These are phyloP conservation scores for Nebria ingens DNA, from an alignment of 1,140 invertebrate species.

Conservation along the genomic window DNA sequence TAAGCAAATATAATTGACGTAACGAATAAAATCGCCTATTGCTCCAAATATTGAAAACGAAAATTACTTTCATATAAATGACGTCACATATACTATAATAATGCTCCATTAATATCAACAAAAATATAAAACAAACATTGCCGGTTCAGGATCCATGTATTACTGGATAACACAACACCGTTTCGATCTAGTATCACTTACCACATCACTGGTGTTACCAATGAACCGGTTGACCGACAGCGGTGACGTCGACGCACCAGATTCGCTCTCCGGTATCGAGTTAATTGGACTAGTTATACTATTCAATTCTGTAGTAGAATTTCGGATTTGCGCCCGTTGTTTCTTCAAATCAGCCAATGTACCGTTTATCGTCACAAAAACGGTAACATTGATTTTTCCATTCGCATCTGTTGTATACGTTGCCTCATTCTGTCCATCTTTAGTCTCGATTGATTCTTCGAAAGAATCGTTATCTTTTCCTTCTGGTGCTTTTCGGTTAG, in stretches of 20 bases:
- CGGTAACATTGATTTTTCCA: constrained; percentile 79
- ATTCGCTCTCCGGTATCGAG: constrained; percentile 36
- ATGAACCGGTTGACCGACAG: constrained; percentile 47
- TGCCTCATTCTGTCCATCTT: constrained; percentile 65
- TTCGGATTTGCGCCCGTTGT: constrained; percentile 69
- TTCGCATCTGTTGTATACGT: constrained; percentile 64
- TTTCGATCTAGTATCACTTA: constrained; percentile 49
- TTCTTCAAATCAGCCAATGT: constrained; percentile 85
- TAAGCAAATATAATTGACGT: too few species aligned
- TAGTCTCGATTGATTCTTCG: constrained; percentile 26
- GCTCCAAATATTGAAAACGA: too few species aligned
- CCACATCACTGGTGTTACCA: constrained; percentile 53
- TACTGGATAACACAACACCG: constrained; percentile 44
- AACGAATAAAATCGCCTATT: too few species aligned
- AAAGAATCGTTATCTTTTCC: constrained; percentile 62
- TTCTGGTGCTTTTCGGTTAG: constrained; percentile 57
- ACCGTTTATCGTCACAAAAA: constrained; percentile 50
- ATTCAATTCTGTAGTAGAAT: constrained; percentile 44
- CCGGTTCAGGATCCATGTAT: too few species aligned
- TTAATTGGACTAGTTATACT: constrained; percentile 35
- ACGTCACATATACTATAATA: too few species aligned
- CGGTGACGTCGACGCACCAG: constrained; percentile 23
- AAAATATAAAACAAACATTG: too few species aligned
- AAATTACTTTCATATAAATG: too few species aligned
- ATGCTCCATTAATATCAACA: too few species aligned